phyloP scores from a whole-genome alignment of 2,888 invertebrate genomes.

The Microctonus hyperodae region DNA sequence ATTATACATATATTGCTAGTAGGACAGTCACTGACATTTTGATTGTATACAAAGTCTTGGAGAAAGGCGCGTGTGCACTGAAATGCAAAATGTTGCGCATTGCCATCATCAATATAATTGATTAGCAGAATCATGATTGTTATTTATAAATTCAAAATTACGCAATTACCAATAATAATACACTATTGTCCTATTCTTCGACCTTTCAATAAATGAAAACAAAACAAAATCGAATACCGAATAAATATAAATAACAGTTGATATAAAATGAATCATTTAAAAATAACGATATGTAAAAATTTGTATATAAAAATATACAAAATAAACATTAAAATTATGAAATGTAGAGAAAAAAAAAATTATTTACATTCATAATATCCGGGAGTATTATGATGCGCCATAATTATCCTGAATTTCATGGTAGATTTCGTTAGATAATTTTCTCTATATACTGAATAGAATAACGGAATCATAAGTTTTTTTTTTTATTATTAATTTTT shows the following conservation, averaged over 20 bases:
- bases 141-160: not conserved
- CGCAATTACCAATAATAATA: not conserved
- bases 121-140: not conserved
- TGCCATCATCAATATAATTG: not conserved
- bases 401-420: no score
- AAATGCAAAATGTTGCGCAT: conserved; percentile 21
- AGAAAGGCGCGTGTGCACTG: conserved; percentile 22
- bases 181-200: not conserved
- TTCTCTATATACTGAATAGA: no score
- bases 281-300: not conserved
- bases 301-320: no score
- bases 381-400: no score
- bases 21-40: conserved; percentile 40
- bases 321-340: no score
- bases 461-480: no score
- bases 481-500: no score
- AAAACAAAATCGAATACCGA: not conserved
- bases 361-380: no score
- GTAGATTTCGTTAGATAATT: no score
- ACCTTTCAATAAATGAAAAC: not conserved
- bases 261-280: not conserved
- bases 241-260: no score
- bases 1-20: conserved; percentile 6
- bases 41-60: conserved; percentile 18
- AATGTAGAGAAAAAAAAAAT: no score